Percentiles rank a stretch among this genome's conserved stretches.
Conservation (phyloP, 1,140 invertebrate species). For the Anastatus disparis region DNA sequence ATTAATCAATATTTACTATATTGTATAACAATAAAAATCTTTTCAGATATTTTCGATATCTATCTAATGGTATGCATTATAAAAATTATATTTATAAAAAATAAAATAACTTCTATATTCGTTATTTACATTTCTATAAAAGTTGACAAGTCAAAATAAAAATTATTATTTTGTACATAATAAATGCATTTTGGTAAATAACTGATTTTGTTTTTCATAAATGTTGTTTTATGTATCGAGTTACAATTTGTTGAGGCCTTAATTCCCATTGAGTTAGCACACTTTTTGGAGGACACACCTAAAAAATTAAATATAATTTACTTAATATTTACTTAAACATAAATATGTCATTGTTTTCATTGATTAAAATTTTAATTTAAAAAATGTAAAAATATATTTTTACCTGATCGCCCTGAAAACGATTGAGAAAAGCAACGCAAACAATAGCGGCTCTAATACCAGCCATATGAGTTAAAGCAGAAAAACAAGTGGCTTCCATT, state of each 20-base stretch:
- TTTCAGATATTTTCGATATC: no score
- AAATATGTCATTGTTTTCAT: no score
- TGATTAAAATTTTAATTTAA: neutral
- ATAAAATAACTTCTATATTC: no score
- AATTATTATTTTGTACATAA: no score
- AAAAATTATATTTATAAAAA: no score
- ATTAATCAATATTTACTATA: no score
- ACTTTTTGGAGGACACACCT: slow-evolving; percentile 87
- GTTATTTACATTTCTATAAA: no score
- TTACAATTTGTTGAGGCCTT: slow-evolving; percentile 22
- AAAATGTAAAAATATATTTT: neutral
- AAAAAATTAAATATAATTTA: slow-evolving; percentile 34
- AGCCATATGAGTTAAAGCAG: slow-evolving; percentile 93
- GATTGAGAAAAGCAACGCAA: slow-evolving; percentile 94
- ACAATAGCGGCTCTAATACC: slow-evolving; percentile 93
- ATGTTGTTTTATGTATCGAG: slow-evolving; percentile 14
- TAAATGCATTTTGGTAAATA: no score
- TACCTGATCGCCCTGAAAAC: slow-evolving; percentile 94
- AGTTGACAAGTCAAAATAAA: no score
- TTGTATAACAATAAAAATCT: no score
- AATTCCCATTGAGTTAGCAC: slow-evolving; percentile 67
- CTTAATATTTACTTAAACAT: no score
- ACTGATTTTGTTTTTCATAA: slow-evolving; percentile 17
- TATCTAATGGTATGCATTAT: no score
- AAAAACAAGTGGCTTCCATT: slow-evolving; percentile 95